Base-by-base conservation (phyloP, 2,113 vertebrate species). In the Embiotoca jacksoni region DNA sequence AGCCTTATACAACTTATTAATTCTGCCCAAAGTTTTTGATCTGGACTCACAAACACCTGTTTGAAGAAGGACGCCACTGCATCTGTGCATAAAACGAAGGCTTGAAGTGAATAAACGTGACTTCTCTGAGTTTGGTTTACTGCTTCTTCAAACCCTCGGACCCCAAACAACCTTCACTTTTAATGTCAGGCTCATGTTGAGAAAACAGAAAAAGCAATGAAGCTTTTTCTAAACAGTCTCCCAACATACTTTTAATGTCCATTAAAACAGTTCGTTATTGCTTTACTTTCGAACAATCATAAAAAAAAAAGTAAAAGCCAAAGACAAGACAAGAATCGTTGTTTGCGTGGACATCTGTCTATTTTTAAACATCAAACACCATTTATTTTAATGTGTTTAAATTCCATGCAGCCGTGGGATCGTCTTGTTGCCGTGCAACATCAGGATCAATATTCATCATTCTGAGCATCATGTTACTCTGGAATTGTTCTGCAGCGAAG, bases 371-470 rank as follows among this genome's bases (percentile, higher is more conserved):
- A 23, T 23, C 23, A 55, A 56, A 62, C 37, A 62, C 7, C 37
- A 14, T 2, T 56, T 16, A 7, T 53, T 35, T 8, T 55, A 16
- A 13, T 15, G 54, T 49, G 30, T 52, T 67, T 36, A 6, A 32
- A 50, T 60, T 53, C 23, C 13, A 35, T 58, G 32, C 23, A 62
- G 35, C 30, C 67, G 39, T 9, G 0, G 49, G 32, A 44, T 47
- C 46, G 52, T 2, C 1, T 14, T 61, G 32, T 5, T 9, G 39
- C 10, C 9, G 3, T 55, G 39, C n/a, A 53, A n/a, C 53, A 35
- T 55, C 41, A 49, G 54, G 56, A 63, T 81, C 56, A 55, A 73
- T 72, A 82, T 35, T 59, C 35, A 16, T 78, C 44, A 37, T 68
- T 75, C 8, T 16, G n/a, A 30, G 58, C n/a, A 31, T 36, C 15